Conservation (phyloP, 1,140 invertebrate species). For the Melitaea cinxia region DNA sequence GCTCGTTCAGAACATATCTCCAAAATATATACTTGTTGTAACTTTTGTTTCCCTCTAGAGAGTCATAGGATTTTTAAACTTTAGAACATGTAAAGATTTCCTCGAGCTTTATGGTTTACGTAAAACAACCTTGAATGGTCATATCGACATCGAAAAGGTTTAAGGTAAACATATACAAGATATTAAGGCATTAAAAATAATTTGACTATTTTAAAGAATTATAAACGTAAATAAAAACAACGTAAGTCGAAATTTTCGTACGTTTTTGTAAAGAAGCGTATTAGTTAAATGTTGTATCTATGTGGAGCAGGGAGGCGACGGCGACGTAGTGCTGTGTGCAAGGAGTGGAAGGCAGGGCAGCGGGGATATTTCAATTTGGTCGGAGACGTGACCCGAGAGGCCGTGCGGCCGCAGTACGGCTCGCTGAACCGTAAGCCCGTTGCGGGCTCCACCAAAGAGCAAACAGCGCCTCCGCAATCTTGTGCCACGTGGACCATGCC, state of each 20-base stretch:
- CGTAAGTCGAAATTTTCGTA: background rate
- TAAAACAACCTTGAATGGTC: no score
- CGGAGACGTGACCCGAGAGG: constrained; percentile 77
- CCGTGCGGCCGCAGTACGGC: constrained; percentile 66
- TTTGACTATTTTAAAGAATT: background rate
- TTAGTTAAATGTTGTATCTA: constrained; percentile 35
- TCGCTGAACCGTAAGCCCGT: constrained; percentile 77
- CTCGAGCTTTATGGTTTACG: no score
- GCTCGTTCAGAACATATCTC: no score
- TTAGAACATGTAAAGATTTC: no score
- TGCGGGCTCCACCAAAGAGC: constrained; percentile 78
- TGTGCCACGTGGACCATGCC: constrained; percentile 76
- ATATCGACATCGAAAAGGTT: no score
- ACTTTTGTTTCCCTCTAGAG: no score
- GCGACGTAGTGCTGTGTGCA: constrained; percentile 42
- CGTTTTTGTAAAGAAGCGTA: constrained; percentile 1
- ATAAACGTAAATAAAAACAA: background rate
- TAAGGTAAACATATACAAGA: no score
- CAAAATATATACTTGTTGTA: no score
- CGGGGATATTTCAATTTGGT: constrained; percentile 81
- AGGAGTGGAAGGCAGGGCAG: constrained; percentile 56
- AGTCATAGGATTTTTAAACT: no score
- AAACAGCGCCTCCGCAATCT: constrained; percentile 80
- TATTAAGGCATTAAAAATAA: no score
- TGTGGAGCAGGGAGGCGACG: constrained; percentile 42